Percentiles rank a stretch among this genome's conserved stretches.
These are phyloP conservation scores for Nymphalis polychloros DNA, from an alignment of 2,888 invertebrate genomes.

Conservation along the genomic window DNA sequence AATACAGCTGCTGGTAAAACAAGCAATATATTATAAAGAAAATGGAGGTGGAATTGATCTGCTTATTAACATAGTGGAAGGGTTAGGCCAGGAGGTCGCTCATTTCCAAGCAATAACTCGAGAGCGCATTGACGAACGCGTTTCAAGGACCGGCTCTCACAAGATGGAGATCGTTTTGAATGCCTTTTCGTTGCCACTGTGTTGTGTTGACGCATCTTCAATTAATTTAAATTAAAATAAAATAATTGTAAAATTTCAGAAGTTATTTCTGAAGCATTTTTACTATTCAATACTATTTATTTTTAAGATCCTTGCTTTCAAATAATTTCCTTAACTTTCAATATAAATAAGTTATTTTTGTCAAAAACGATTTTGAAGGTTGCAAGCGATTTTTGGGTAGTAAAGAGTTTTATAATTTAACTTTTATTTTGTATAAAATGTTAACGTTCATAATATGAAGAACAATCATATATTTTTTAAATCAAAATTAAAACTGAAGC, in stretches of 20 bases:
- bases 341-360: no score
- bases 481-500: neutral
- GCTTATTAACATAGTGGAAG: conserved; percentile 18
- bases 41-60: neutral
- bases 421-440: no score
- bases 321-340: no score
- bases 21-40: conserved; percentile 34
- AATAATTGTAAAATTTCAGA: neutral
- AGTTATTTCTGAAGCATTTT: neutral
- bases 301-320: no score
- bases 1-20: neutral
- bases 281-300: neutral
- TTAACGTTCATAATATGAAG: no score
- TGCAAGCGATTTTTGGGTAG: no score
- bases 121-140: conserved; percentile 74
- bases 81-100: conserved; percentile 55
- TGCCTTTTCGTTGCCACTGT: conserved; percentile 54
- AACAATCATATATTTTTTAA: no score
- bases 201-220: conserved; percentile 27
- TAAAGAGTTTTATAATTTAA: no score
- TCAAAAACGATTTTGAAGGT: no score
- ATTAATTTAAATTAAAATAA: conserved; percentile 16
- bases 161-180: conserved; percentile 66
- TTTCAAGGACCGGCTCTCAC: conserved; percentile 67
- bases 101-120: conserved; percentile 62